Base-by-base conservation (phyloP, 2,888 invertebrate genomes). In the Ormyrus rosae region DNA sequence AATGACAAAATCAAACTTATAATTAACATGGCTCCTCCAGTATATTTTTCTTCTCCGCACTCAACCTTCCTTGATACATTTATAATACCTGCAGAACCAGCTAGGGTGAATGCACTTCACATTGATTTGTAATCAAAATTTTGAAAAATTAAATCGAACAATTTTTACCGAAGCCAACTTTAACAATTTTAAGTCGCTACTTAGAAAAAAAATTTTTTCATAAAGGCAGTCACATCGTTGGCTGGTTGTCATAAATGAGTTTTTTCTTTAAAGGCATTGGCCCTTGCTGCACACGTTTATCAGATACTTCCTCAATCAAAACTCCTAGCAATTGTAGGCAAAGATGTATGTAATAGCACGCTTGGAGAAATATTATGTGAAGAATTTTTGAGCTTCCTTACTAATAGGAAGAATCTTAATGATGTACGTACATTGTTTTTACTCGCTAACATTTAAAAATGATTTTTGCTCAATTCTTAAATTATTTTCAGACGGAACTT, bases 1-100 rank as follows among this genome's bases (percentile, higher is more conserved):
- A 90, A 90, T 73, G 72, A 81, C 19, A 90, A 89, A 84, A 85
- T 90, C 55, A 83, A 84, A 13, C 80, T 89, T 45, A 87, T 87
- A 79, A 83, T 87, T 64, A 87, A 86, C 81, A 86, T 90, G 74
- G 89, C 90, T 74, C 90, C 90, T 75, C 89, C 88, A 81, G 89
- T 88, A 82, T 90, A 10, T 51, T 75, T 75, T 50, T 64, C 45
- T 10, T 55, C 60, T 34, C 74, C 58, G 2, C 63, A 11, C 48
- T 19, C 6, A 4, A 6, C 48, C 6, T 11, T 74, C 9, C 1
- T 46, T 9, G 6, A 58, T 5, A 6, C 6, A 50, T 19, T 67
- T 67, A 48, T 67, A 58, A 4, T 13, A 3, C 0, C 8, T 8
- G 34, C 9, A 19, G 67, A 56, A 34, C 8, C 51, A 34, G 13